Conservation (phyloP, 2,113 vertebrate genomes). For the Ammodytes marinus region DNA sequence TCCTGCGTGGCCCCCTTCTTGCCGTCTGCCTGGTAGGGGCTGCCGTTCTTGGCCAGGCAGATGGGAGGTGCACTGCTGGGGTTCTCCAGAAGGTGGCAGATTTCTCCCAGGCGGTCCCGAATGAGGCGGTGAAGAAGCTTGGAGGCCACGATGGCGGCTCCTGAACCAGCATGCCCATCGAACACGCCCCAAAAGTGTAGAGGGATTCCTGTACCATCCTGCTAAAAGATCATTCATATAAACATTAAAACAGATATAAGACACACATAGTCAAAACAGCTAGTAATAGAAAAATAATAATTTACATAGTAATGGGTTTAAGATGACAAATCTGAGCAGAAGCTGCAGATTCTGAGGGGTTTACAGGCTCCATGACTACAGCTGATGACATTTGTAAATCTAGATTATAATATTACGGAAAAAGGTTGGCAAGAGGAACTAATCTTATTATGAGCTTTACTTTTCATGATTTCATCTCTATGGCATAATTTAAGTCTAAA, state of each 20-base stretch:
- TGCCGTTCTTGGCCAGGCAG: slow-evolving; percentile 83
- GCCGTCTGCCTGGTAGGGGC: slow-evolving; percentile 62
- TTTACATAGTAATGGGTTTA: background rate
- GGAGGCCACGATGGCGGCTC: slow-evolving; percentile 93
- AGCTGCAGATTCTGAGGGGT: slow-evolving; percentile 34
- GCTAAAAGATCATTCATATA: background rate
- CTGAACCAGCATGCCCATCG: slow-evolving; percentile 94
- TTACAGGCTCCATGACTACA: slow-evolving; percentile 23
- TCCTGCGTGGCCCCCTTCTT: slow-evolving; percentile 81
- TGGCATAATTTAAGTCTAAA: background rate
- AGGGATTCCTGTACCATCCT: slow-evolving; percentile 88
- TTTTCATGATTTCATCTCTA: background rate
- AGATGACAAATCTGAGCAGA: slow-evolving; percentile 49
- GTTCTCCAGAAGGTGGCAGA: slow-evolving; percentile 92
- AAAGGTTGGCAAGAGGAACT: background rate
- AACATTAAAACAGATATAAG: background rate
- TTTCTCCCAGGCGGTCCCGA: slow-evolving; percentile 90
- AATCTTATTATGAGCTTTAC: background rate
- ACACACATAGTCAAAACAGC: background rate
- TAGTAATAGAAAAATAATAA: background rate
- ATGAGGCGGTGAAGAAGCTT: slow-evolving; percentile 92
- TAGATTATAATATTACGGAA: slow-evolving; percentile 19
- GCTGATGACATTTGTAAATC: slow-evolving; percentile 26
- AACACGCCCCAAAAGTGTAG: slow-evolving; percentile 96
- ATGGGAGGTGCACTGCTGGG: slow-evolving; percentile 85